phyloP scores from a whole-genome alignment of 2,888 invertebrate genomes.

The Morinoia aosen region DNA sequence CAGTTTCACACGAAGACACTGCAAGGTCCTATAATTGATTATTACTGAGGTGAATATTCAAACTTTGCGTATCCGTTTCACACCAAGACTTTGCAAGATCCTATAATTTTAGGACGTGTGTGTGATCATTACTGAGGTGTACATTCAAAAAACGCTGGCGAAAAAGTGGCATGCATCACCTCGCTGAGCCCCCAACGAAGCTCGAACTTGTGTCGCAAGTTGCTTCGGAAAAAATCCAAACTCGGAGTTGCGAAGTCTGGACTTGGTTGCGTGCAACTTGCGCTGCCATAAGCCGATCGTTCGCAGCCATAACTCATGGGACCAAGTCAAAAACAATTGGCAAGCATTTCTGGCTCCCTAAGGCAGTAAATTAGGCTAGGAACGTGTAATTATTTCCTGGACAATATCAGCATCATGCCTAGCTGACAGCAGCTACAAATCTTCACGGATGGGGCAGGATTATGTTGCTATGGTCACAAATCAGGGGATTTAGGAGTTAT shows the following conservation, averaged over 20 bases:
- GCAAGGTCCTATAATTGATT: too few relatives aligned
- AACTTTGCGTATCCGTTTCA: too few relatives aligned
- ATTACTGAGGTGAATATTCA: too few relatives aligned
- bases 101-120: too few relatives aligned
- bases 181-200: neutral
- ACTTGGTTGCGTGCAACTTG: neutral
- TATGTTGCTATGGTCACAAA: neutral
- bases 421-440: neutral
- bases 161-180: neutral
- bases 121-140: too few relatives aligned
- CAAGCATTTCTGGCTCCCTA: neutral
- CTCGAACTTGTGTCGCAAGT: neutral
- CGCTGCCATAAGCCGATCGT: neutral
- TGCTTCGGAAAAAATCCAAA: neutral
- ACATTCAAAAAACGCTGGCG: too few relatives aligned
- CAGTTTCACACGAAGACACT: too few relatives aligned
- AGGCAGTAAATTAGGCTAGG: neutral
- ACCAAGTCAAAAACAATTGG: constrained; percentile 33
- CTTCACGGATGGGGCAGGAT: neutral
- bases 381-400: constrained; percentile 8
- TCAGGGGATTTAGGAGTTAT: too few relatives aligned
- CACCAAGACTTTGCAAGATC: too few relatives aligned
- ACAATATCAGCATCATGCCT: neutral
- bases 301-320: neutral
- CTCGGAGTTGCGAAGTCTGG: neutral